phyloP scores from a whole-genome alignment of 2,888 invertebrate genomes.

The Drosophila prolongata region DNA sequence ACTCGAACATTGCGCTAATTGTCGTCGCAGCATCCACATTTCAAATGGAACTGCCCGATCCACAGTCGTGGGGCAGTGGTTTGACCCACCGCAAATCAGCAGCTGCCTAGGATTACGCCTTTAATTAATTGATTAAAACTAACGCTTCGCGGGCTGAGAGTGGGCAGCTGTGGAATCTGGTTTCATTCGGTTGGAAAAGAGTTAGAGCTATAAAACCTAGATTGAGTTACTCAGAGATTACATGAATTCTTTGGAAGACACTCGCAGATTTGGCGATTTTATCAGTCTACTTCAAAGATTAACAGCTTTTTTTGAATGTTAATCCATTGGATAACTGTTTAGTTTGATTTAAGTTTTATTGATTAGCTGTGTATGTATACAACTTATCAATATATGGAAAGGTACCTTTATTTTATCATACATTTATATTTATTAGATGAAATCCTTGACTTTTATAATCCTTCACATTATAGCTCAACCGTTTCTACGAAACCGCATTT shows the following conservation, averaged over 20 bases:
- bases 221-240: not conserved
- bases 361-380: too few relatives aligned
- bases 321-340: too few relatives aligned
- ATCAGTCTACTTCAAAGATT: too few relatives aligned
- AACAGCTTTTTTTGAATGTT: too few relatives aligned
- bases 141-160: conserved; percentile 13
- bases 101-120: conserved; percentile 54
- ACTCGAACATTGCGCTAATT: conserved; percentile 63
- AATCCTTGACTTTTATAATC: not conserved
- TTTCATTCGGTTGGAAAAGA: conserved; percentile 10
- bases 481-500: conserved; percentile 4
- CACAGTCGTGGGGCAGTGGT: conserved; percentile 11
- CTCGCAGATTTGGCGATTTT: not conserved
- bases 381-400: too few relatives aligned
- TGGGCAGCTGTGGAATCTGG: conserved; percentile 33
- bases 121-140: conserved; percentile 78
- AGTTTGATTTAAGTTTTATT: too few relatives aligned
- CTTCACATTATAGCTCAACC: not conserved
- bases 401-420: too few relatives aligned
- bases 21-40: conserved; percentile 75
- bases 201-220: not conserved
- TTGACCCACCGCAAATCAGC: conserved; percentile 20
- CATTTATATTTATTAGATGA: too few relatives aligned
- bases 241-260: not conserved
- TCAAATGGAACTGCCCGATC: conserved; percentile 55